phyloP scores from a whole-genome alignment of 2,113 vertebrate species.

The Leptobrachium ailaonicum region DNA sequence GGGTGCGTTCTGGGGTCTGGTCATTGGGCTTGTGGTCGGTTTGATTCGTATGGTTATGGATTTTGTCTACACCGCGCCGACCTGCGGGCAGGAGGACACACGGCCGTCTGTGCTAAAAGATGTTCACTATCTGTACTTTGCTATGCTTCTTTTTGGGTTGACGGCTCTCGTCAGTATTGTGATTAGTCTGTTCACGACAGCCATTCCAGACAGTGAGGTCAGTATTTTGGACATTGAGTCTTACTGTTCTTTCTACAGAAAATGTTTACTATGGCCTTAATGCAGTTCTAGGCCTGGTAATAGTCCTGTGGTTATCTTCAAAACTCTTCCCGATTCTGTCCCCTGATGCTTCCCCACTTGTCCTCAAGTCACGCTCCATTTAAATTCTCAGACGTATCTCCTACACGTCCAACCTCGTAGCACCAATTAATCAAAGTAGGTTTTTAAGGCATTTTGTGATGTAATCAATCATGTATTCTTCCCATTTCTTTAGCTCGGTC shows the following conservation, averaged over 20 bases:
- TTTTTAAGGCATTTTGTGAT: not conserved
- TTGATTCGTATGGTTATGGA: slow-evolving; percentile 81
- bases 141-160: slow-evolving; percentile 80
- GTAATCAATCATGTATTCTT: not conserved
- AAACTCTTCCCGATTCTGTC: too few species aligned
- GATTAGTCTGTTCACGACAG: slow-evolving; percentile 79
- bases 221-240: slow-evolving; percentile 51
- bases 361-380: too few species aligned
- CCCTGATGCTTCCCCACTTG: not conserved
- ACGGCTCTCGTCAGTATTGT: slow-evolving; percentile 65
- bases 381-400: too few species aligned
- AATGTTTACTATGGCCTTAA: too few species aligned
- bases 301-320: too few species aligned
- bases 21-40: slow-evolving; percentile 79
- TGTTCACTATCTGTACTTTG: slow-evolving; percentile 93
- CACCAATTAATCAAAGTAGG: too few species aligned
- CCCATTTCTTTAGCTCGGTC: slow-evolving; percentile 65
- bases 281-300: too few species aligned
- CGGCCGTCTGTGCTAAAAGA: slow-evolving; percentile 80
- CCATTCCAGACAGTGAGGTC: slow-evolving; percentile 80
- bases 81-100: slow-evolving; percentile 81
- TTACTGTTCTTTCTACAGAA: not conserved
- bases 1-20: slow-evolving; percentile 96
- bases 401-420: too few species aligned
- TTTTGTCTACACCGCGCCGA: slow-evolving; percentile 72